Conservation (phyloP, 1,140 invertebrate genomes). For the Drosophila subpulchrella region DNA sequence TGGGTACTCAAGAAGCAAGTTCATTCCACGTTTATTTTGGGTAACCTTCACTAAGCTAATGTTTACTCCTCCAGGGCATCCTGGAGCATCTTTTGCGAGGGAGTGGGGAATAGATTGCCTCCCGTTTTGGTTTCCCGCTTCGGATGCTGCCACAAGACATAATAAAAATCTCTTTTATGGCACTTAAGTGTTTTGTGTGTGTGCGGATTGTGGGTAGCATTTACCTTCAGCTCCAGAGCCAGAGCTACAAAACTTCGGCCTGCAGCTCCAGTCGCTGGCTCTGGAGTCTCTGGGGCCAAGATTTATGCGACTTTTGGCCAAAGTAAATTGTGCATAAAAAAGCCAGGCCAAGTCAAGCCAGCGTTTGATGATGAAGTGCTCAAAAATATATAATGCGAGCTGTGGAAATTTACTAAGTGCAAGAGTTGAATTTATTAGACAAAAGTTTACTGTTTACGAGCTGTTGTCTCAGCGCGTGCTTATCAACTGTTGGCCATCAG, state of each 20-base stretch:
- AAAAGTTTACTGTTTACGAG: slow-evolving; percentile 80
- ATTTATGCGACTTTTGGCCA: slow-evolving; percentile 80
- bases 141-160: slow-evolving; percentile 70
- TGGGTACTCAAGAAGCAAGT: not conserved
- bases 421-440: slow-evolving; percentile 80
- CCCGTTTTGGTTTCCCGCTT: slow-evolving; percentile 36
- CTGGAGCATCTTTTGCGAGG: not conserved
- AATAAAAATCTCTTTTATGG: slow-evolving; percentile 83
- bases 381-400: slow-evolving; percentile 74
- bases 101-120: slow-evolving; percentile 43
- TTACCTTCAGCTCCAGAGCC: slow-evolving; percentile 52
- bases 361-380: slow-evolving; percentile 80
- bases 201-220: slow-evolving; percentile 80
- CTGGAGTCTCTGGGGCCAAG: slow-evolving; percentile 51
- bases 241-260: slow-evolving; percentile 16
- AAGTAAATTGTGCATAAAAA: slow-evolving; percentile 83
- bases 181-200: slow-evolving; percentile 79
- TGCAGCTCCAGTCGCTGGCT: slow-evolving; percentile 5
- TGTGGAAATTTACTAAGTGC: slow-evolving; percentile 78
- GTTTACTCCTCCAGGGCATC: slow-evolving; percentile 29
- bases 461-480: slow-evolving; percentile 65
- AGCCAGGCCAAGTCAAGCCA: slow-evolving; percentile 56
- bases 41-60: slow-evolving; percentile 39
- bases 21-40: slow-evolving; percentile 13
- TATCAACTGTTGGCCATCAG: slow-evolving; percentile 70